phyloP scores from a whole-genome alignment of 2,113 vertebrate genomes.

The Python bivittatus region DNA sequence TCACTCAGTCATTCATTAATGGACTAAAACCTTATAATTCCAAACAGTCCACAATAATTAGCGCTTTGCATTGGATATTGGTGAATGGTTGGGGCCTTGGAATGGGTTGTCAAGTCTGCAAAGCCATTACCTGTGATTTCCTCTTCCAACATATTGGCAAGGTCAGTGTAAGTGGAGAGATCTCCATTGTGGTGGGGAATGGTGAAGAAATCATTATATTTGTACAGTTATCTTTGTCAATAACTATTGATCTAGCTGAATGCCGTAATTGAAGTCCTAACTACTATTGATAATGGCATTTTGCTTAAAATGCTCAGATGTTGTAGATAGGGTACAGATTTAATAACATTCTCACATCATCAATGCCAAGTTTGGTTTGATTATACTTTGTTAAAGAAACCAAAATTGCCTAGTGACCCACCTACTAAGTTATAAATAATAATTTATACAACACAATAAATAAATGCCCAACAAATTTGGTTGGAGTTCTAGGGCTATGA shows the following conservation, averaged over 20 bases:
- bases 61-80: not conserved
- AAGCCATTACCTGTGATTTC: not conserved
- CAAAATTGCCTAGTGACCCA: not conserved
- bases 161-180: not conserved
- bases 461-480: not conserved
- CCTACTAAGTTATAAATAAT: not conserved
- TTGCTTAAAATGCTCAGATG: not conserved
- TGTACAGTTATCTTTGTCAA: not conserved
- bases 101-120: not conserved
- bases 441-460: not conserved
- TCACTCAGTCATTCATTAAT: not conserved
- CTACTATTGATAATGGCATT: not conserved
- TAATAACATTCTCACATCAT: not conserved
- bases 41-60: not conserved
- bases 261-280: not conserved
- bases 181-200: not conserved
- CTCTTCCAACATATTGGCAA: not conserved
- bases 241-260: not conserved
- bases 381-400: not conserved
- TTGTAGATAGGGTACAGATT: not conserved
- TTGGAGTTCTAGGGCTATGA: not conserved
- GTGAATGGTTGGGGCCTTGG: not conserved
- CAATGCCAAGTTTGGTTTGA: not conserved
- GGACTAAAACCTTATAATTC: not conserved
- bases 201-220: not conserved